phyloP scores from a whole-genome alignment of 2,113 vertebrate species.

The Percopsis transmontana region DNA sequence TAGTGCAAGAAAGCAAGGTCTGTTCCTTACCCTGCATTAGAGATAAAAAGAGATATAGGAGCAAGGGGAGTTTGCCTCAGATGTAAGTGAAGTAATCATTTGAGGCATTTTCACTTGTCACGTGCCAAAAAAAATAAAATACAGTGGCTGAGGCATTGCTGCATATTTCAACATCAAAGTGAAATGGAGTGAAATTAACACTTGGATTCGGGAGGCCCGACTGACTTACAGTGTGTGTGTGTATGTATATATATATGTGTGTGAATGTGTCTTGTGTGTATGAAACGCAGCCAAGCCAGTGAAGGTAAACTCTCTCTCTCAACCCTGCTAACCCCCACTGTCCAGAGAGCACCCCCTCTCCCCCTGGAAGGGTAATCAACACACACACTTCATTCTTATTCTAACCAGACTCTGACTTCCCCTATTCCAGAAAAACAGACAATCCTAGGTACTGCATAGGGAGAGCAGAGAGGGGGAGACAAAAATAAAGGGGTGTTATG shows the following conservation, averaged over 20 bases:
- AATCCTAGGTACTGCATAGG: conserved; percentile 63
- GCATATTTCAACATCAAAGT: conserved; percentile 48
- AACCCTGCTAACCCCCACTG: conserved; percentile 60
- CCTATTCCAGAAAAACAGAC: conserved; percentile 45
- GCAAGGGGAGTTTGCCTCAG: conserved; percentile 49
- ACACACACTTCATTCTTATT: conserved; percentile 69
- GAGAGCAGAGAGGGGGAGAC: conserved; percentile 49
- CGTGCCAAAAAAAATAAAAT: conserved; percentile 46
- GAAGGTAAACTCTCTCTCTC: conserved; percentile 75
- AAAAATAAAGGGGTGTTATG: conserved; percentile 51
- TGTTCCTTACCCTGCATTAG: conserved; percentile 55
- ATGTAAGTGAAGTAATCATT: conserved; percentile 73
- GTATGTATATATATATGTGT: conserved; percentile 77
- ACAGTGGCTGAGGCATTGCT: conserved; percentile 40
- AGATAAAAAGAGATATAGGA: conserved; percentile 60
- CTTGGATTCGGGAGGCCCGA: conserved; percentile 66
- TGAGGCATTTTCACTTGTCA: conserved; percentile 62
- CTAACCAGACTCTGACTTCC: conserved; percentile 36
- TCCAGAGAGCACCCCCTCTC: conserved; percentile 57
- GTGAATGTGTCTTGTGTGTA: conserved; percentile 44
- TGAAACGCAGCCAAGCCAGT: conserved; percentile 63
- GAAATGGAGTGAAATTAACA: conserved; percentile 54
- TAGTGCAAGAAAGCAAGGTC: conserved; percentile 27
- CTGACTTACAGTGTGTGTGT: too few relatives aligned
- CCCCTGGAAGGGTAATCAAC: conserved; percentile 84